Evolutionary conservation across 2,113 vertebrate species (phyloP).

Genomic region (Limnothrissa miodon): DNA sequence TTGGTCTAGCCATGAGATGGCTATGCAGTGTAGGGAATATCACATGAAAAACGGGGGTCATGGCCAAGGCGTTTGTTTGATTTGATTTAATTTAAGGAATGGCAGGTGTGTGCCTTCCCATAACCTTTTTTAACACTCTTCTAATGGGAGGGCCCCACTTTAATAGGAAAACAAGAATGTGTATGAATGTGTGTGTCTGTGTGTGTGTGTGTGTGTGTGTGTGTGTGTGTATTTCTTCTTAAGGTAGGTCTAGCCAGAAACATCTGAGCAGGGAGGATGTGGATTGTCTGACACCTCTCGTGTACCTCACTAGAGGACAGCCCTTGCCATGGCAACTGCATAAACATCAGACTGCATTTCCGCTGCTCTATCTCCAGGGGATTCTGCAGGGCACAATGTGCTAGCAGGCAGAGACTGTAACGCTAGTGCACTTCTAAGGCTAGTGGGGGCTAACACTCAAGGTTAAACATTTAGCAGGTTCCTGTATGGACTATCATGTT

Average conservation of each 20-base stretch:
- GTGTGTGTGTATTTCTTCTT: constrained; percentile 32
- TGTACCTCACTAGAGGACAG: constrained; percentile 57
- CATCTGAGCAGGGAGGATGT: constrained; percentile 48
- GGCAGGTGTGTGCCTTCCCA: background rate
- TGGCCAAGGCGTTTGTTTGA: background rate
- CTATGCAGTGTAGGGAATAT: background rate
- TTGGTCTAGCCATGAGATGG: too few relatives aligned
- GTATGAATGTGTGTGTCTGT: background rate
- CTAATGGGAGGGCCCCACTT: too few relatives aligned
- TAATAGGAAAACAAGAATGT: too few relatives aligned
- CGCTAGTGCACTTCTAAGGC: background rate
- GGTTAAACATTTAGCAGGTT: background rate
- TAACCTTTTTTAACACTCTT: background rate
- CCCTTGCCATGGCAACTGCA: constrained; percentile 67
- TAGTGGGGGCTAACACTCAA: background rate
- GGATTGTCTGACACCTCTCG: constrained; percentile 58
- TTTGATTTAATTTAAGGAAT: background rate
- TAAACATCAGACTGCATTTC: constrained; percentile 61
- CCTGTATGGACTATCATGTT: background rate
- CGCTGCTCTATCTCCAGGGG: constrained; percentile 41
- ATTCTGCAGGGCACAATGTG: constrained; percentile 43
- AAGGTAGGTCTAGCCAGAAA: constrained; percentile 23
- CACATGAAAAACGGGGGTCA: background rate
- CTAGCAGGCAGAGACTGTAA: background rate
- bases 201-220: background rate